Conservation (phyloP, 2,113 vertebrate species). For the Marmota monax region DNA sequence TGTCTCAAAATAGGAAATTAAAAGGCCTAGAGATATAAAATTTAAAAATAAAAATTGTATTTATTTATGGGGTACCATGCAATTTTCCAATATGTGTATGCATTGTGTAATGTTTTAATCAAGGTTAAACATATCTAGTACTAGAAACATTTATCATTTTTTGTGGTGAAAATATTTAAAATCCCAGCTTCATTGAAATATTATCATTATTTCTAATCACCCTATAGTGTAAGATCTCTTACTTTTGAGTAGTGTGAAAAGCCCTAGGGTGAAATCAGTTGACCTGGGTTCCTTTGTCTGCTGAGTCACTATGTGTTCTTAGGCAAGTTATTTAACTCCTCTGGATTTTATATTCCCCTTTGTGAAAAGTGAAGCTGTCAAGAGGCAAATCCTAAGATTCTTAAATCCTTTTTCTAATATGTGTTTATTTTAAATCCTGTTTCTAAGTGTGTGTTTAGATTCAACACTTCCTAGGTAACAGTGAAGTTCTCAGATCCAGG, state of each 20-base stretch:
- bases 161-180: not conserved
- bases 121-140: not conserved
- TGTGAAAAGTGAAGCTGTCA: not conserved
- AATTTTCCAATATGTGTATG: not conserved
- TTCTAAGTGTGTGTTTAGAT: not conserved
- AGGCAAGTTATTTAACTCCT: not conserved
- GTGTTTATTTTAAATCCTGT: constrained; percentile 19
- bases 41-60: not conserved
- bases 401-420: constrained; percentile 4
- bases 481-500: not conserved
- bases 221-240: not conserved
- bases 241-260: not conserved
- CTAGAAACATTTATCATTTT: not conserved
- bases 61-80: not conserved
- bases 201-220: not conserved
- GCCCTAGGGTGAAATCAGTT: not conserved
- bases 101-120: not conserved
- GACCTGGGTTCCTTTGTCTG: not conserved
- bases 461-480: not conserved
- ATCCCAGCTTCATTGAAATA: not conserved
- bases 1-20: not conserved
- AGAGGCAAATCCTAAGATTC: constrained; percentile 32
- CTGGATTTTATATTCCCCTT: not conserved
- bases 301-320: not conserved
- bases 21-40: not conserved